Base-by-base conservation (phyloP, 2,113 vertebrate species). In the Sardina pilchardus region DNA sequence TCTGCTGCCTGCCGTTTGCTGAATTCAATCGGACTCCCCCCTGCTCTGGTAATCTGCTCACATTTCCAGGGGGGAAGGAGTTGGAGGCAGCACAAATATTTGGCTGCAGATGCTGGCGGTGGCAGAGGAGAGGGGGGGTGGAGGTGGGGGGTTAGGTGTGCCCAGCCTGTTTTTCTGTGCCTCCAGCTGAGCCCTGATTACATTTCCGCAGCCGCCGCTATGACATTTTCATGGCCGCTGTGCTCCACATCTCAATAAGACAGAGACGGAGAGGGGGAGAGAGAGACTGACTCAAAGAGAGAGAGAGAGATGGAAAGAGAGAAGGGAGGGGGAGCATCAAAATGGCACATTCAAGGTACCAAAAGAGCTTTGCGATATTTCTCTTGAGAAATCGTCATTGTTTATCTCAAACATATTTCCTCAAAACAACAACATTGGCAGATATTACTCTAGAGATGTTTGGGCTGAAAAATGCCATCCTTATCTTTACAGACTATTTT, bases 181-280 rank as follows among this genome's bases (percentile, higher is more conserved):
- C 44, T 85, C 67, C 86, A 87, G 86, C 83, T 85, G 83, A 82
- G 63, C 59, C 19, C 44, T 85, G 30, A 85, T 78, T 87, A 82
- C 83, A 34, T 78, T 53, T 53, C 3, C 67, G 84, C 59, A 80
- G 47, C 87, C 67, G 12, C 86, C 48, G 47, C 75, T 67, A 84
- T 81, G 50, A 45, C 63, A 48, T 67, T 71, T 48, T 50, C 2
- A 24, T 67, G 26, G 47, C 67, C 12, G 17, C 67, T 24, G 36
- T 67, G 84, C 14, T 48, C 47, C 75, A 24, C 82, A 85, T 85
- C 78, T 86, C 67, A 75, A 71, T 75, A 34, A 75, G 67, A 75
- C 30, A 75, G 67, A 59, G 36, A 59, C 9, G 19, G 39, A 50
- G 67, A 36, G 67, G 30, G 67, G 4, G 67, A 75, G 67, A 36